Percentiles rank a stretch among this genome's conserved stretches.
Evolutionary conservation across 2,888 invertebrate genomes (phyloP).

Genomic region (Drosophila stalkeri): DNA sequence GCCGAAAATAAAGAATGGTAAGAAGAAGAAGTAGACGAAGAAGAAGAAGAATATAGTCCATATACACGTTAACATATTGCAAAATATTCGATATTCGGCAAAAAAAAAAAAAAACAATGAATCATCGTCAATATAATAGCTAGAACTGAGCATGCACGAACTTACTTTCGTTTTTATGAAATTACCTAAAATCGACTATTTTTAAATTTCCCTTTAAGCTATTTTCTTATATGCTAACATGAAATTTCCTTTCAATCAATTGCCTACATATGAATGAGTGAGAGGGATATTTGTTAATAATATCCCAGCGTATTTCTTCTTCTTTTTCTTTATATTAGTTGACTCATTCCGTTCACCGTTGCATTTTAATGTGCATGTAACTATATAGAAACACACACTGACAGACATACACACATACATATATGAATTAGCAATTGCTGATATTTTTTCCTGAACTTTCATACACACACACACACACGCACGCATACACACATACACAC

Average conservation of each 20-base stretch:
- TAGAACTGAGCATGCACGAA: background rate
- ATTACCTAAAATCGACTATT: background rate
- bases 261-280: background rate
- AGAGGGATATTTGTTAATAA: background rate
- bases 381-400: background rate
- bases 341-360: conserved; percentile 37
- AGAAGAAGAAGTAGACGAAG: background rate
- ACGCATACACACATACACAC: background rate
- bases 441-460: conserved; percentile 60
- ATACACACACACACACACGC: conserved; percentile 13
- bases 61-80: conserved; percentile 6
- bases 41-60: conserved; percentile 4
- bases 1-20: background rate
- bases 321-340: conserved; percentile 18
- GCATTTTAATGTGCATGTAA: background rate
- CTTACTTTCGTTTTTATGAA: conserved; percentile 1
- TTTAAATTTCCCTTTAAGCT: background rate
- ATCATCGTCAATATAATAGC: conserved; percentile 26
- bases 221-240: background rate
- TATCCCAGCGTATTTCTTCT: conserved; percentile 1
- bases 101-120: conserved; percentile 27
- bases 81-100: conserved; percentile 22
- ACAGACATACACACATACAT: conserved; percentile 2
- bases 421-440: conserved; percentile 22
- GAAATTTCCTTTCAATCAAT: background rate